Conservation (phyloP, 2,113 vertebrate genomes). For the Archocentrus centrarchus region DNA sequence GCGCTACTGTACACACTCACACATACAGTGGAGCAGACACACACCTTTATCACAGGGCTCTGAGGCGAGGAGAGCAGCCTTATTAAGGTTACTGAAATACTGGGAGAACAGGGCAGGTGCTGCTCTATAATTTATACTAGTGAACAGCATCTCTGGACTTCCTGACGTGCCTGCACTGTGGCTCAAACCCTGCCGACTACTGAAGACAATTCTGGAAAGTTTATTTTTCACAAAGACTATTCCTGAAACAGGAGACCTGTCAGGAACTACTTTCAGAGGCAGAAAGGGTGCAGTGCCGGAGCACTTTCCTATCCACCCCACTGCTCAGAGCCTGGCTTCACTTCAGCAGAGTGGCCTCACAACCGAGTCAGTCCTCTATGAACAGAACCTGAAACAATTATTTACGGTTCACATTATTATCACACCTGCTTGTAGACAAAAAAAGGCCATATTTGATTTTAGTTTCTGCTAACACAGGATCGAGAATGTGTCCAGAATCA, state of each 20-base stretch:
- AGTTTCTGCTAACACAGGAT: too few relatives aligned
- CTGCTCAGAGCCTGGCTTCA: not conserved
- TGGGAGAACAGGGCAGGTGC: not conserved
- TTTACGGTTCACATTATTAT: not conserved
- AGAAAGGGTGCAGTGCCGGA: not conserved
- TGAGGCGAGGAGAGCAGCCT: not conserved
- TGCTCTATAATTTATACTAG: not conserved
- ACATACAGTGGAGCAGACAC: conserved; percentile 1
- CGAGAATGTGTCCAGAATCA: too few relatives aligned
- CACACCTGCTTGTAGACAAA: not conserved
- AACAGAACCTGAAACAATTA: not conserved
- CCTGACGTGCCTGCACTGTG: not conserved
- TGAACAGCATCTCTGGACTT: accelerated
- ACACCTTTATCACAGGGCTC: conserved; percentile 14
- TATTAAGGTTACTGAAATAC: accelerated
- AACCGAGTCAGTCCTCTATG: not conserved
- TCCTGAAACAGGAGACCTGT: not conserved
- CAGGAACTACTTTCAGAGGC: not conserved
- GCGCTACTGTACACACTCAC: conserved; percentile 40
- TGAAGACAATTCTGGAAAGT: not conserved
- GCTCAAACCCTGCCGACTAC: not conserved
- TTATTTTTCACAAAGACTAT: not conserved
- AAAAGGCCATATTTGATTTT: not conserved
- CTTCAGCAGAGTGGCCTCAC: not conserved
- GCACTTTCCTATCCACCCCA: not conserved